A percentile compares a stretch with the other conserved stretches of the same genome.
Conservation (phyloP, 2,113 vertebrate species). For the Pogona vitticeps region DNA sequence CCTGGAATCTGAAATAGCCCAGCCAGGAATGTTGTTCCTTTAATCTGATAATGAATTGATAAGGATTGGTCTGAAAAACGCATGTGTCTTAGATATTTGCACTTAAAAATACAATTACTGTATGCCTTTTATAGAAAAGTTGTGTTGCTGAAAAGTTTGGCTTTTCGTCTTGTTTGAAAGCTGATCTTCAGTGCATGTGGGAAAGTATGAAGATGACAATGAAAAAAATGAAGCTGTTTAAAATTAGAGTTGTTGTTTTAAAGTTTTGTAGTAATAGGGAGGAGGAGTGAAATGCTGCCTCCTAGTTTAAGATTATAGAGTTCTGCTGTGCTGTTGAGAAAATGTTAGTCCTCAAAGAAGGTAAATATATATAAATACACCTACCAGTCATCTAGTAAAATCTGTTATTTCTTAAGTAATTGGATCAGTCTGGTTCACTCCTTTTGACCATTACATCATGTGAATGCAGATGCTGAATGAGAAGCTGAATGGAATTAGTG, state of each 20-base stretch:
- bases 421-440: conserved; percentile 15
- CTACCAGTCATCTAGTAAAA: not conserved
- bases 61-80: not conserved
- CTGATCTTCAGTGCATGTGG: not conserved
- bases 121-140: not conserved
- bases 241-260: not conserved
- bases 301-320: not conserved
- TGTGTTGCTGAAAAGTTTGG: not conserved
- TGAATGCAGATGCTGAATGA: conserved; percentile 8
- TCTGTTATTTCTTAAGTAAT: conserved; percentile 10
- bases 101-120: not conserved
- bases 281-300: not conserved
- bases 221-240: not conserved
- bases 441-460: conserved; percentile 8
- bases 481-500: conserved; percentile 26
- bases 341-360: not conserved
- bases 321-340: not conserved
- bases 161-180: not conserved
- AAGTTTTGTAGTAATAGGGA: not conserved
- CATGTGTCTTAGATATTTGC: not conserved
- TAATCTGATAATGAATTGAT: not conserved
- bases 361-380: not conserved
- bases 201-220: not conserved
- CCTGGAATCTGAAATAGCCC: not conserved
- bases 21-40: not conserved